Evolutionary conservation across 2,113 vertebrate genomes (phyloP).

Genomic region (Spea multiplicata): DNA sequence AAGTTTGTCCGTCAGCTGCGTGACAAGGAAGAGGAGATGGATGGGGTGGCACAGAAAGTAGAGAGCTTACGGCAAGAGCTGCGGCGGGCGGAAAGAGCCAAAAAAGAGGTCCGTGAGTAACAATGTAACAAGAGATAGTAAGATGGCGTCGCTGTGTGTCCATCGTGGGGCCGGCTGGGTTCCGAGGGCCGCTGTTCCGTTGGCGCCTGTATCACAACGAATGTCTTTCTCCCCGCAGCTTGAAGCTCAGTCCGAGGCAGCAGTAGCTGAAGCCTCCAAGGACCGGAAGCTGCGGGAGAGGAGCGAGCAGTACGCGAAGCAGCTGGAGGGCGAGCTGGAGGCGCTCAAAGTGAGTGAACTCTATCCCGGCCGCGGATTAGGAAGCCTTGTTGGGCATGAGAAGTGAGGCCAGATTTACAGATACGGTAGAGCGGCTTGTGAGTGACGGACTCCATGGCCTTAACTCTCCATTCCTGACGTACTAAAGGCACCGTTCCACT

Average conservation of each 20-base stretch:
- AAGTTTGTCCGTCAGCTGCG: slow-evolving; percentile 89
- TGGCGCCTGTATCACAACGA: background rate
- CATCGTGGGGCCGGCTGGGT: background rate
- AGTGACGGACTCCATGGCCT: no score
- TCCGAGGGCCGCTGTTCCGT: background rate
- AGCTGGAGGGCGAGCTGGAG: slow-evolving; percentile 92
- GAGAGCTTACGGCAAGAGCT: slow-evolving; percentile 91
- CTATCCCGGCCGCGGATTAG: background rate
- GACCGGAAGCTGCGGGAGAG: slow-evolving; percentile 91
- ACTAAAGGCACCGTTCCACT: no score
- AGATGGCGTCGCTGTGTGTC: background rate
- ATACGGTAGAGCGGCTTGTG: no score
- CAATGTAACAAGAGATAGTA: slow-evolving; percentile 44
- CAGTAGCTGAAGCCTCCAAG: slow-evolving; percentile 84
- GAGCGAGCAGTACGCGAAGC: slow-evolving; percentile 88
- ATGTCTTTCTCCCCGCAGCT: slow-evolving; percentile 70
- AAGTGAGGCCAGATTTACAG: no score
- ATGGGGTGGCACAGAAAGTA: slow-evolving; percentile 85
- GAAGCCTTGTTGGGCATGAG: no score
- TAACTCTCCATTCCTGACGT: no score
- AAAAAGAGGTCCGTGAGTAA: slow-evolving; percentile 87
- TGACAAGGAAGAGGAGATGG: slow-evolving; percentile 97
- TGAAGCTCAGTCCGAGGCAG: slow-evolving; percentile 85
- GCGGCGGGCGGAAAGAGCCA: slow-evolving; percentile 90
- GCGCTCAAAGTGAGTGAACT: slow-evolving; percentile 81